Base-by-base conservation (phyloP, 1,140 invertebrate genomes). In the Panagrolaimus sp. region DNA sequence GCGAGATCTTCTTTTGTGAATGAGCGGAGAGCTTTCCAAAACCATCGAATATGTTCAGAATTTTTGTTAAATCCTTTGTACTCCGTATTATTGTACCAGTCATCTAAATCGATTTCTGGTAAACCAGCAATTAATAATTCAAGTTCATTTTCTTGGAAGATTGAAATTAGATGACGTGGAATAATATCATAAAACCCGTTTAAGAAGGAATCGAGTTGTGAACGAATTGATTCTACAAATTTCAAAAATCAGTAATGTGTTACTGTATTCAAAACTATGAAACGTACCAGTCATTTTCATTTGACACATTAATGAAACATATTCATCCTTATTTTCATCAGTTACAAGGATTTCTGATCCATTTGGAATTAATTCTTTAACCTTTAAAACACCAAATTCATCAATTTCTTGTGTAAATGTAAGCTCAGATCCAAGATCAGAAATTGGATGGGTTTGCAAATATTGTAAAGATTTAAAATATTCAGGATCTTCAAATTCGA, bases 121-220 rank as follows among this genome's bases (percentile, higher is more conserved):
- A 95, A 86, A 13, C 78, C 78, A 75, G 91, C 93, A 75, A 95
- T 92, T 44, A 95, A 86, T 71, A 95, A 84, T 83, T 95, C 92
- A 70, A 95, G 86, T 85, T 95, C 92, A 85, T 95, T 92, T 84
- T 95, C 92, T 83, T 94, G 95, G 85, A 95, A 95, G 81, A 95
- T 95, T 0, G 91, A 92, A 80, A 95, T 95, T 72, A 95, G 85
- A 81, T 90, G 87, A 86, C 92, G 93, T 2, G 92, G 92, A 84
- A 95, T 95, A 78, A 95, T 92, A 83, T 94, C 92, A 83, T 95
- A 95, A 84, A 95, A 95, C 51, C 92, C 91, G 86, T 91, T 90
- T 72, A 92, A 85, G 85, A 92, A 92, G 0, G 81, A 74, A 51
- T 81, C 77, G 5, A 81, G 64, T 65, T 81, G 80, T 27, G 78